These are phyloP conservation scores for Phalera bucephala DNA, from an alignment of 2,888 invertebrate genomes.

Conservation along the genomic window DNA sequence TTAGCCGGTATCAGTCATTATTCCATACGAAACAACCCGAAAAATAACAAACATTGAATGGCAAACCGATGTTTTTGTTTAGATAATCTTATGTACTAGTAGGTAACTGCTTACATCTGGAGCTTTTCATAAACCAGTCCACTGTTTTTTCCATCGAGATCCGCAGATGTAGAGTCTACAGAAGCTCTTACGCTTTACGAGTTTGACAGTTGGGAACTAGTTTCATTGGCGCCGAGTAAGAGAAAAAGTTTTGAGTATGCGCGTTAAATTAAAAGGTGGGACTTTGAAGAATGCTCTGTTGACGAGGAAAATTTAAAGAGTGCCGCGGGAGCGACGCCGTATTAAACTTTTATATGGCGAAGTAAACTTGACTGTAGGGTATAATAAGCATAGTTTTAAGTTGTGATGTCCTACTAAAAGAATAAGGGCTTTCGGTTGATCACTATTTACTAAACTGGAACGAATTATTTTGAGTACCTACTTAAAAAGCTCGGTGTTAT, in stretches of 20 bases:
- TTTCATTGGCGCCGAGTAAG: not conserved
- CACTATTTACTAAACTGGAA: too few relatives aligned
- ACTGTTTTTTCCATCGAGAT: not conserved
- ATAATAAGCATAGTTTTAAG: too few relatives aligned
- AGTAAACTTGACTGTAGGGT: too few relatives aligned
- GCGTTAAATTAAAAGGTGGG: not conserved
- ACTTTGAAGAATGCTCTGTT: not conserved
- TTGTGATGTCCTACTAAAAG: too few relatives aligned
- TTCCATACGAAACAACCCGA: constrained; percentile 15
- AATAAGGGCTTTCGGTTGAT: too few relatives aligned
- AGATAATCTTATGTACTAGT: constrained; percentile 7
- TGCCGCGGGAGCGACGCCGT: constrained; percentile 1
- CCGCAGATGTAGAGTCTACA: not conserved
- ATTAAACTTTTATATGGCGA: too few relatives aligned
- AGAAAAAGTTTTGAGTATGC: not conserved
- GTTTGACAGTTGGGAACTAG: too few relatives aligned
- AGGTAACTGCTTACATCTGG: not conserved
- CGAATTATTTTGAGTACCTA: too few relatives aligned
- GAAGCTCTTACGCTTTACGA: not conserved
- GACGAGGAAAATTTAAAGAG: not conserved
- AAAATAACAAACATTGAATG: constrained; percentile 22
- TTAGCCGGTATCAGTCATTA: not conserved
- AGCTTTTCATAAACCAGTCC: constrained; percentile 5
- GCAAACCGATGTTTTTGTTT: constrained; percentile 18
- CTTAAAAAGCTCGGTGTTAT: too few relatives aligned